Conservation (phyloP, 2,797 vertebrate species). For the Petrocephalus sullivani region DNA sequence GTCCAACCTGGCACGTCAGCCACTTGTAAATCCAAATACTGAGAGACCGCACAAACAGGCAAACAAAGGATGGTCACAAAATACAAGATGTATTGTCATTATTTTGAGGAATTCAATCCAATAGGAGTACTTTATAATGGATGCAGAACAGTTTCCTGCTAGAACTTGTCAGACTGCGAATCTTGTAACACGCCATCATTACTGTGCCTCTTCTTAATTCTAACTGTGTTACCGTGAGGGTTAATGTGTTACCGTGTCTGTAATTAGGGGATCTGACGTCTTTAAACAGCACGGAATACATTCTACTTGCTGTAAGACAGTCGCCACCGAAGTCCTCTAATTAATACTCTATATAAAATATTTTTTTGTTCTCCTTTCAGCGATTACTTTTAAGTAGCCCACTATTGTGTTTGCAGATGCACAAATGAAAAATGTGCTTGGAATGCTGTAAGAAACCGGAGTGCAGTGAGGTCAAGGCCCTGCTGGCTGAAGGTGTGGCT, state of each 20-base stretch:
- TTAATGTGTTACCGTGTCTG: not conserved
- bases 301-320: not conserved
- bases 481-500: not conserved
- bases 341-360: not conserved
- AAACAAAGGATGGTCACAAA: not conserved
- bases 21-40: not conserved
- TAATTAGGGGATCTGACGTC: not conserved
- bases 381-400: not conserved
- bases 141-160: not conserved
- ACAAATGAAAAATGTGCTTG: not conserved
- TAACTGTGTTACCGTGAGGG: not conserved
- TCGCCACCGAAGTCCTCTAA: not conserved
- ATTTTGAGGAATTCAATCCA: not conserved
- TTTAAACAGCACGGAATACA: not conserved
- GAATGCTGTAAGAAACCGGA: not conserved
- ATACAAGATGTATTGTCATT: not conserved
- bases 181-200: not conserved
- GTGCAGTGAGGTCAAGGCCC: not conserved
- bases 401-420: not conserved
- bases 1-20: not conserved
- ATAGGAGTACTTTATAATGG: not conserved
- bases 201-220: not conserved
- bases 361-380: not conserved
- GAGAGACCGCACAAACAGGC: not conserved
- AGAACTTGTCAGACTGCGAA: not conserved